Conservation (phyloP, 2,113 vertebrate species). For the Ammodytes marinus region DNA sequence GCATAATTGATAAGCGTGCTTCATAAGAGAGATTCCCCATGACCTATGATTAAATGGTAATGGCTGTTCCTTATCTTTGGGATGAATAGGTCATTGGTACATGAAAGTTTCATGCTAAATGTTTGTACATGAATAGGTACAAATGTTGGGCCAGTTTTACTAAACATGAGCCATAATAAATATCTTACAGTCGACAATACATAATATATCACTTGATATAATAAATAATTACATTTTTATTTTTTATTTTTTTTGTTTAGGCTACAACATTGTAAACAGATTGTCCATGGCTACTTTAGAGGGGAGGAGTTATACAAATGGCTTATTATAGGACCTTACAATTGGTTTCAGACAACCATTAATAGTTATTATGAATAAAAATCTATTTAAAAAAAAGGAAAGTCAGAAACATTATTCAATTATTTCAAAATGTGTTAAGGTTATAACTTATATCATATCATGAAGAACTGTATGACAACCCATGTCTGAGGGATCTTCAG, state of each 20-base stretch:
- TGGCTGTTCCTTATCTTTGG: conserved; percentile 5
- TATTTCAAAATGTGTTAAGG: not conserved
- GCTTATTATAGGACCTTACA: not conserved
- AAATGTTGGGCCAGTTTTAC: conserved; percentile 1
- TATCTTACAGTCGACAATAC: not conserved
- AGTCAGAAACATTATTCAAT: too few species aligned
- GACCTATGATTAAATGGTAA: not conserved
- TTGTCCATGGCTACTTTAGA: not conserved
- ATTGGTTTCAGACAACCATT: not conserved
- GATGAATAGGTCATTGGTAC: not conserved
- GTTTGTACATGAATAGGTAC: conserved; percentile 26
- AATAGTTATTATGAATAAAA: not conserved
- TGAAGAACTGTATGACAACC: not conserved
- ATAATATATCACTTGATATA: not conserved
- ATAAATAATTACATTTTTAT: too few species aligned
- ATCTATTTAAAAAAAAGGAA: too few species aligned
- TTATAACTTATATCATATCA: not conserved
- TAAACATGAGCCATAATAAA: not conserved
- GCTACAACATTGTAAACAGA: not conserved
- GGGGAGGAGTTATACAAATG: not conserved
- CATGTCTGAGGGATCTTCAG: not conserved
- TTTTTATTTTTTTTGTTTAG: not conserved
- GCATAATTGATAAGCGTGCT: not conserved
- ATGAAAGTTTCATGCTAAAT: conserved; percentile 18
- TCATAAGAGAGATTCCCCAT: not conserved